Evolutionary conservation across 1,140 invertebrate species (phyloP).

Genomic region (Limonius californicus): DNA sequence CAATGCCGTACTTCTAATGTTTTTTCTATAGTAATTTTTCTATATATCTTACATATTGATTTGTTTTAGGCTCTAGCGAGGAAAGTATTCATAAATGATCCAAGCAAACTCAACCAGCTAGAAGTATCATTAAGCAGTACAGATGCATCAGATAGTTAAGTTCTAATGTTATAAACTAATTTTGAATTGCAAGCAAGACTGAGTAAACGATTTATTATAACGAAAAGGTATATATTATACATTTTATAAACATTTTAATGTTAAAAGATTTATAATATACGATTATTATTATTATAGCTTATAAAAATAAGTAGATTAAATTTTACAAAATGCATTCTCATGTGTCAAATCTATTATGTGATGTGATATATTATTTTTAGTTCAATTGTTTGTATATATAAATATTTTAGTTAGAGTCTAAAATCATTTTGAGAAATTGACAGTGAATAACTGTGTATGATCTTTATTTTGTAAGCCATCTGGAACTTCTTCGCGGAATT

Average conservation of each 20-base stretch:
- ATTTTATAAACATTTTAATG: conserved; percentile 23
- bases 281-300: conserved; percentile 18
- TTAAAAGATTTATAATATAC: conserved; percentile 18
- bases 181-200: conserved; percentile 25
- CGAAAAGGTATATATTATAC: conserved; percentile 22
- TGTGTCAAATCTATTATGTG: conserved; percentile 37
- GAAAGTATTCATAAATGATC: conserved; percentile 79
- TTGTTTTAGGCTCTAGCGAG: conserved; percentile 67
- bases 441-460: background rate
- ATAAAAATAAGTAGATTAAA: conserved; percentile 16
- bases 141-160: conserved; percentile 18
- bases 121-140: conserved; percentile 38
- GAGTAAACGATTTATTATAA: conserved; percentile 22
- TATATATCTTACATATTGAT: conserved; percentile 5
- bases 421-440: background rate
- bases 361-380: conserved; percentile 27
- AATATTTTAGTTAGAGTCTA: background rate
- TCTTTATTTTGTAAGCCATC: too few species aligned
- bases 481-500: too few species aligned
- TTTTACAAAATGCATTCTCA: conserved; percentile 25
- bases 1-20: too few species aligned
- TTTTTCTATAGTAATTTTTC: too few species aligned
- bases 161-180: background rate
- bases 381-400: background rate
- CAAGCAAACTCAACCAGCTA: conserved; percentile 64